Conservation (phyloP, 2,888 invertebrate genomes). For the Tridacna gigas region DNA sequence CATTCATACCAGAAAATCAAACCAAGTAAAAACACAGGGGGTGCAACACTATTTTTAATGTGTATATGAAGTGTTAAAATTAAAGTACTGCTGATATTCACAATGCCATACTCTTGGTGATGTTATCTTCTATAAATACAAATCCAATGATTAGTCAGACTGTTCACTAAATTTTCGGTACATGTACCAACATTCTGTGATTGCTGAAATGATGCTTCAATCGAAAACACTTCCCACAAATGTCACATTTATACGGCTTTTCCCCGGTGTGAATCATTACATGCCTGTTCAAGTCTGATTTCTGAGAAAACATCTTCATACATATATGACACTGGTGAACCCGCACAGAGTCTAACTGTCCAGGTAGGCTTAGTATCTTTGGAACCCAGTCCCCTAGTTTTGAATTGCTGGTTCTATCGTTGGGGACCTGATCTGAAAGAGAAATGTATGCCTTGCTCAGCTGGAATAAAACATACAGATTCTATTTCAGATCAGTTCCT, state of each 20-base stretch:
- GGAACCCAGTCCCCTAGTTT: not conserved
- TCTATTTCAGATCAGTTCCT: not conserved
- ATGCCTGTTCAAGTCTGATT: slow-evolving; percentile 2
- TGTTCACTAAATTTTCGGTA: not conserved
- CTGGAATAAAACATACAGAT: too few relatives aligned
- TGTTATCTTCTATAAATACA: not conserved
- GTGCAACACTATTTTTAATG: too few relatives aligned
- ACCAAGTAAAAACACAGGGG: too few relatives aligned
- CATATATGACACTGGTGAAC: not conserved
- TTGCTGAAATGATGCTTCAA: slow-evolving; percentile 7
- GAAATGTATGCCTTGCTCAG: not conserved
- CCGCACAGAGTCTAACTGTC: not conserved
- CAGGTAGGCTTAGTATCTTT: too few relatives aligned
- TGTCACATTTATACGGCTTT: slow-evolving; percentile 19
- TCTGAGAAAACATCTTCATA: not conserved
- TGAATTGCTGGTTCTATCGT: not conserved
- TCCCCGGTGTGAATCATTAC: slow-evolving; percentile 15
- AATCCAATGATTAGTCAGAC: not conserved
- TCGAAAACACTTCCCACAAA: slow-evolving; percentile 17
- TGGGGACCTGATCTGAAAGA: not conserved
- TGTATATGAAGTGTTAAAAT: too few relatives aligned
- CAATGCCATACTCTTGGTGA: not conserved
- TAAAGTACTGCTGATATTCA: too few relatives aligned
- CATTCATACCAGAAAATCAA: too few relatives aligned
- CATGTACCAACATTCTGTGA: not conserved